Base-by-base conservation (phyloP, 2,888 invertebrate species). In the Drosophila conformis region DNA sequence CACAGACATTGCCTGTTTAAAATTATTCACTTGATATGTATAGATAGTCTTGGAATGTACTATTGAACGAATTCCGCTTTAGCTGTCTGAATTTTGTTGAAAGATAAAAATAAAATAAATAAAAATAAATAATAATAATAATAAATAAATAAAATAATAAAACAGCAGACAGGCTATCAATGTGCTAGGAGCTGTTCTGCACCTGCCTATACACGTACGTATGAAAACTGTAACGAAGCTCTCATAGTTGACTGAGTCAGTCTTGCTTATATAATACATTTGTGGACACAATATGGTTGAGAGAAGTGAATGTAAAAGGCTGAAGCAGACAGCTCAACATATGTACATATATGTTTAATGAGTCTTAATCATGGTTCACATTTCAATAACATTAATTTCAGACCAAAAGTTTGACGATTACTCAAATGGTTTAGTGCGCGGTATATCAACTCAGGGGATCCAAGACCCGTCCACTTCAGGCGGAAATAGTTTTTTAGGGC, bases 341-440 rank as follows among this genome's bases (percentile, higher is more conserved):
- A 21, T 21, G 21, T 7, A 21, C 21, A 21, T 21, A 21, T 21
- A 21, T 46, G 7, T 46, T 46, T 15, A 15, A 7, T 21, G 21
- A 21, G 21, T 46, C 21, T 21, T 21, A 21, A 21, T 21, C 15
- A 46, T 46, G 21, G 21, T 21, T 21, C 21, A 21, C 21, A 46
- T 46, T 46, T 46, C 25, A 54, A 27, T 54, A 11, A 4, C 25
- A 27, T 36, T 42, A 18, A 42, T 78, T 63, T 11, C 73, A 89
- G 90, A 63, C 51, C 78, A 79, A 59, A 92, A 91, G 83, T 83
- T 88, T 69, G 87, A 91, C 38, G 87, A 81, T 65, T 92, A 88
- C 70, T 81, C 87, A 36, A 82, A 77, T 42, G 63, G 69, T n/a
- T 65, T 73, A 40, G 69, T 83, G 33, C 72, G 69, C 4, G 59